Percentiles rank a stretch among this genome's conserved stretches.
Evolutionary conservation across 2,797 vertebrate genomes (phyloP).

Genomic region (Brachymystax lenok): DNA sequence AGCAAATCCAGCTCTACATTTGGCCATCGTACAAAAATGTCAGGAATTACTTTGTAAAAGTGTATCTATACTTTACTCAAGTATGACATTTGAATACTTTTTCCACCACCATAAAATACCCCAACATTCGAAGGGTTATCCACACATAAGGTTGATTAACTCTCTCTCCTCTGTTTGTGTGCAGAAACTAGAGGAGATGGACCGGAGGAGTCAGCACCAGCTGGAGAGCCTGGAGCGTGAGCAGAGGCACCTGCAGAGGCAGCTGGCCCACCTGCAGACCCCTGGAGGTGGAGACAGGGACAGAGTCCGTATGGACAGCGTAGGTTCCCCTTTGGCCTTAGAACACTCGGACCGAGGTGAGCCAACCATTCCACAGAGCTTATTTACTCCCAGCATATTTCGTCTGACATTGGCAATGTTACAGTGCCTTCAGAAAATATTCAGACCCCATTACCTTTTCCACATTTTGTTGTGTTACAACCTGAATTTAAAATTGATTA

Average conservation of each 20-base stretch:
- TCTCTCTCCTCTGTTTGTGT: slow-evolving; percentile 10
- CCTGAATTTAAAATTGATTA: too few species aligned
- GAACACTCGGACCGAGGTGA: slow-evolving; percentile 93
- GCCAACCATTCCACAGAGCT: slow-evolving; percentile 30
- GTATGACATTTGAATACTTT: too few species aligned
- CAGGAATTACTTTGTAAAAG: slow-evolving; percentile 12
- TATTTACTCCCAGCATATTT: not conserved
- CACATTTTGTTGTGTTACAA: too few species aligned
- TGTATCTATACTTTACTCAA: too few species aligned
- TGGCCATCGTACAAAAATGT: slow-evolving; percentile 12
- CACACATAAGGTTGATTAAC: not conserved
- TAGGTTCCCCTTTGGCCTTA: slow-evolving; percentile 88
- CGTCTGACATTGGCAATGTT: not conserved
- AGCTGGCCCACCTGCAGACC: slow-evolving; percentile 91
- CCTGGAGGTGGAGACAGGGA: slow-evolving; percentile 81
- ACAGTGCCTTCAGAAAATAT: too few species aligned
- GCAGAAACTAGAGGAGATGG: slow-evolving; percentile 97
- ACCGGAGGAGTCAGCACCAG: slow-evolving; percentile 93
- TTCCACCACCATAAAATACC: too few species aligned
- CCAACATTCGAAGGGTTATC: too few species aligned
- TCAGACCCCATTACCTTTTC: too few species aligned
- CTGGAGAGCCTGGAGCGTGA: slow-evolving; percentile 93
- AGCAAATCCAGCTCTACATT: slow-evolving; percentile 16
- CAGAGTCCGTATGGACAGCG: slow-evolving; percentile 89
- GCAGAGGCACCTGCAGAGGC: slow-evolving; percentile 94